phyloP scores from a whole-genome alignment of 2,888 invertebrate genomes.

The Invenusta paracnida region DNA sequence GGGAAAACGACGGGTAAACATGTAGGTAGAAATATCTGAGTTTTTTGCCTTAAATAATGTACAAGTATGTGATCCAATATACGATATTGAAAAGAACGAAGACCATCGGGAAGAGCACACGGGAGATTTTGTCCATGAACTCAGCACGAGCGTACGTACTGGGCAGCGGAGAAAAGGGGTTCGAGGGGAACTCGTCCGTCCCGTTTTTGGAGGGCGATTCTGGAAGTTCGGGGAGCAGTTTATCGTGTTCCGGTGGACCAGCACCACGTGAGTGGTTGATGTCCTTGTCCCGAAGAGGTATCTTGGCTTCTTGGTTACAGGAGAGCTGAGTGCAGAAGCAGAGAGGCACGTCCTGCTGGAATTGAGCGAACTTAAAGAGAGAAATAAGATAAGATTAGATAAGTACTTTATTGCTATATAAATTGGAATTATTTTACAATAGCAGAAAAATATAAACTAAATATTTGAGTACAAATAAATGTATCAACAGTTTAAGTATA shows the following conservation, averaged over 20 bases:
- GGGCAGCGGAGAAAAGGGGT: background rate
- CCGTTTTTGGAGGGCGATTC: background rate
- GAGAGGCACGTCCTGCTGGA: constrained; percentile 2
- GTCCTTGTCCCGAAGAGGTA: background rate
- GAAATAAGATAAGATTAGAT: too few species aligned
- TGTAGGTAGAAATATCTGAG: too few species aligned
- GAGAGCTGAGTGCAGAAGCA: constrained; percentile 9
- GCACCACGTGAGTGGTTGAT: background rate
- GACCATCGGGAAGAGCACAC: background rate
- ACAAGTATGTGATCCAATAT: constrained; percentile 16
- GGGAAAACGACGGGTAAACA: too few species aligned
- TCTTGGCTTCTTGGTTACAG: background rate
- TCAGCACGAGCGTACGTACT: background rate
- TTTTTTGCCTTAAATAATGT: background rate
- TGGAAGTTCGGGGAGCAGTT: background rate
- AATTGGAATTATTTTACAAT: too few species aligned
- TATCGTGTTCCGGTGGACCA: background rate
- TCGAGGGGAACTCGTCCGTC: background rate
- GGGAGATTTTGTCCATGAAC: background rate
- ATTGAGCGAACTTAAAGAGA: background rate
- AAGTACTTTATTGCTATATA: too few species aligned
- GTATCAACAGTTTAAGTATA: too few species aligned
- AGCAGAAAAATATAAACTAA: too few species aligned
- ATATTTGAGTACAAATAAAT: too few species aligned
- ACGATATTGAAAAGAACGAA: constrained; percentile 18